Percentiles rank a stretch among this genome's conserved stretches.
Evolutionary conservation across 2,888 invertebrate species (phyloP).

Genomic region (Thecophora atra): DNA sequence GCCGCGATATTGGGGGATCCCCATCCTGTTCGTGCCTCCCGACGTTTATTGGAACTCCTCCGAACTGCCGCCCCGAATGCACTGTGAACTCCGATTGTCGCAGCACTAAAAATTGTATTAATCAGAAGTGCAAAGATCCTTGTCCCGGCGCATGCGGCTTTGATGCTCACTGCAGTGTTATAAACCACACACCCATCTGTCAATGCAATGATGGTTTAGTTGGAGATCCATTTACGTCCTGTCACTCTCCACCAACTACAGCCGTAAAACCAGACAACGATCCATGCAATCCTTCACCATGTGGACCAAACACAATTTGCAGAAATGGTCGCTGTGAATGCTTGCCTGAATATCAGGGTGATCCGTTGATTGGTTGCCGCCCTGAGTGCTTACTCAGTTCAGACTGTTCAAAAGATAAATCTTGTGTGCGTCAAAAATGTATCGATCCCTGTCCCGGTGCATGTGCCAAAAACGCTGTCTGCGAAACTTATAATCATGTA

Average conservation of each 20-base stretch:
- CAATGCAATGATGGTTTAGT: conserved; percentile 70
- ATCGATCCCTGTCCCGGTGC: conserved; percentile 76
- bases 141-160: conserved; percentile 78
- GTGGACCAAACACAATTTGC: conserved; percentile 75
- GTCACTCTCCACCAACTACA: conserved; percentile 65
- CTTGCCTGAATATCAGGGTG: conserved; percentile 71
- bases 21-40: conserved; percentile 75
- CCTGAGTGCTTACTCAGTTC: conserved; percentile 77
- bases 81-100: conserved; percentile 76
- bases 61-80: conserved; percentile 79
- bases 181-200: conserved; percentile 76
- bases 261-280: conserved; percentile 67
- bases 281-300: conserved; percentile 78
- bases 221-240: conserved; percentile 77
- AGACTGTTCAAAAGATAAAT: conserved; percentile 73
- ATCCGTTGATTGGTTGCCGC: conserved; percentile 74
- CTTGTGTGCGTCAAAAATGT: conserved; percentile 76
- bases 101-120: conserved; percentile 75
- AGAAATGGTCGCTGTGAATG: conserved; percentile 78
- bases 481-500: conserved; percentile 77
- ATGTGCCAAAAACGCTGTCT: conserved; percentile 76
- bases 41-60: conserved; percentile 75
- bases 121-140: conserved; percentile 76
- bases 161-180: conserved; percentile 72
- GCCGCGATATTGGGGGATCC: conserved; percentile 71